These are phyloP conservation scores for Eurystomus gularis DNA, from an alignment of 2,113 vertebrate species.

Conservation along the genomic window DNA sequence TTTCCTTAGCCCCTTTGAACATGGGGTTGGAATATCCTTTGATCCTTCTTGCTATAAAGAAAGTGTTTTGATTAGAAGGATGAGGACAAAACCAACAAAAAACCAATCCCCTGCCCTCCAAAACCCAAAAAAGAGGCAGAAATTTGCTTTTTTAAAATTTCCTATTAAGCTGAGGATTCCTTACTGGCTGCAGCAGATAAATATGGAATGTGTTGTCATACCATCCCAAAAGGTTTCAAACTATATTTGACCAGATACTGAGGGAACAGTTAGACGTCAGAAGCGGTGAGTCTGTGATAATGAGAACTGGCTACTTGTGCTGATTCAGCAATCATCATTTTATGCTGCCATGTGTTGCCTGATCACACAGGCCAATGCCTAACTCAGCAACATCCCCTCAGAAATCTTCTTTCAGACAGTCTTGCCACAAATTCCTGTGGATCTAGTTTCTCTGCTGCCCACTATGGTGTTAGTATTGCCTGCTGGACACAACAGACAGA, in stretches of 20 bases:
- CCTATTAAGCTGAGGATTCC: neutral
- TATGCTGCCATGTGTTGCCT: no score
- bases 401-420: no score
- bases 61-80: neutral
- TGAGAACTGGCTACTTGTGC: neutral
- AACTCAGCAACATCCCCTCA: no score
- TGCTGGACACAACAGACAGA: no score
- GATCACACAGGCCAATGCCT: no score
- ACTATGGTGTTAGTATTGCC: no score
- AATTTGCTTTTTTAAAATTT: neutral
- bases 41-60: neutral
- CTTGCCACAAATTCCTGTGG: no score
- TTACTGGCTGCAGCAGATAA: neutral
- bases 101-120: accelerated
- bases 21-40: neutral
- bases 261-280: neutral
- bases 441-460: no score
- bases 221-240: neutral
- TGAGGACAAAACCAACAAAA: neutral
- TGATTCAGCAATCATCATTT: no score
- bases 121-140: neutral
- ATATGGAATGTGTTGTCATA: neutral
- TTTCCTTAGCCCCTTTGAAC: neutral
- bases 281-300: neutral
- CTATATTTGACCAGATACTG: neutral